A percentile compares a stretch with the other conserved stretches of the same genome.
phyloP scores from a whole-genome alignment of 2,797 vertebrate genomes.

The Molossus molossus region DNA sequence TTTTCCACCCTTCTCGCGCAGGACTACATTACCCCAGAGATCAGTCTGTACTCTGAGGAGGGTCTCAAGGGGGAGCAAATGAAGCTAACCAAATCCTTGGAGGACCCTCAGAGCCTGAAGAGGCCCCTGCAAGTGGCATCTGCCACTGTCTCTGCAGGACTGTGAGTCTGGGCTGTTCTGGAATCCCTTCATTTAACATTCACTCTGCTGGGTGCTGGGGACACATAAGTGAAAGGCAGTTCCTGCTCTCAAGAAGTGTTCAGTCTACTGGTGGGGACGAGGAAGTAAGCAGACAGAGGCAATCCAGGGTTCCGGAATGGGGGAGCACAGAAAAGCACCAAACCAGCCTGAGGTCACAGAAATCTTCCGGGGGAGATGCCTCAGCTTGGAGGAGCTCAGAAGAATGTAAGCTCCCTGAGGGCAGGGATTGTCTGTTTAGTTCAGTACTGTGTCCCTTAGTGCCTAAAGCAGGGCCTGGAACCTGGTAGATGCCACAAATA shows the following conservation, averaged over 20 bases:
- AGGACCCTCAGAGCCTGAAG: slow-evolving; percentile 92
- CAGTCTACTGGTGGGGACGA: background rate
- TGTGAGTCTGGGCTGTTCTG: slow-evolving; percentile 91
- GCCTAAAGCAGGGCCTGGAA: background rate
- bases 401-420: background rate
- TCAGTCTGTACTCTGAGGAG: slow-evolving; percentile 94
- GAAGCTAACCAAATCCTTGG: slow-evolving; percentile 92
- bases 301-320: background rate
- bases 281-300: background rate
- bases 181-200: slow-evolving; percentile 8
- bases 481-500: background rate
- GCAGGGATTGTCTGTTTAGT: background rate
- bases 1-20: background rate
- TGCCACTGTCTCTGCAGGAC: slow-evolving; percentile 94
- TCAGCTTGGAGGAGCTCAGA: background rate
- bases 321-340: background rate
- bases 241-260: background rate
- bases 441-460: background rate
- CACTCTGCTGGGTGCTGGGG: background rate
- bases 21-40: slow-evolving; percentile 95
- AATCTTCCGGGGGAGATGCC: slow-evolving; percentile 5
- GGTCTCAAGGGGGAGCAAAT: slow-evolving; percentile 94
- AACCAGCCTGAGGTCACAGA: background rate
- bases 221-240: background rate
- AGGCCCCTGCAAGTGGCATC: slow-evolving; percentile 94